Evolutionary conservation across 2,113 vertebrate genomes (phyloP), one percentile per base, ranked within the genome.

Genomic region (Halichoeres trimaculatus): DNA sequence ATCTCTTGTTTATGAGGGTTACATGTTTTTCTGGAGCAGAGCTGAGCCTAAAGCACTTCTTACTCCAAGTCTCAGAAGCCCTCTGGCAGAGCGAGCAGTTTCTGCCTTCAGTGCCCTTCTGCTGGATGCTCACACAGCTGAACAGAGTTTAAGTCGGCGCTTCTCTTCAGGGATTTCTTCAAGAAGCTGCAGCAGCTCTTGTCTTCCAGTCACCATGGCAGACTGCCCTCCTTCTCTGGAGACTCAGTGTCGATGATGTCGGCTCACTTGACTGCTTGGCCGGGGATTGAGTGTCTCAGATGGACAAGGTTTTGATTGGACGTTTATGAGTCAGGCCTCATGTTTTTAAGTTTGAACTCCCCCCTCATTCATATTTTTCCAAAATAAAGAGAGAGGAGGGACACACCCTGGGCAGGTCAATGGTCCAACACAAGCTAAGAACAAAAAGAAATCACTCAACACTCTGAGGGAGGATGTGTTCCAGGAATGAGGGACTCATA

Each of bases 81-180:
- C 38, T 26, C 41, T 36, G 40, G 54, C 68, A 54, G 71, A 76
- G 23, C 41, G 48, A 52, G 71, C 1, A 57, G 51, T 11, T 11
- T 16, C 53, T 57, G 61, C 65, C 48, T 64, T 57, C 66, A 34
- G 64, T 36, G 78, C 70, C 83, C 74, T 62, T 48, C 65, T 53
- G 61, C 74, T 64, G 16, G 2, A 36, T 43, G 51, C 61, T 74
- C 62, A 55, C 65, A 51, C 38, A 47, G 73, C 13, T 65, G 62
- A 81, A 56, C 57, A 43, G 58, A 76, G 72, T 52, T 61, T 62
- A 68, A 75, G 70, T 55, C 11, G 9, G 57, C 70, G 70, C 66
- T 19, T 30, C 56, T 74, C 81, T 69, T 47, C 38, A 0, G 85
- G 81, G 71, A 84, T 23, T 34, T 19, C 74, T 56, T 35, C 3